phyloP scores from a whole-genome alignment of 2,113 vertebrate species.

The Thamnophis sirtalis region DNA sequence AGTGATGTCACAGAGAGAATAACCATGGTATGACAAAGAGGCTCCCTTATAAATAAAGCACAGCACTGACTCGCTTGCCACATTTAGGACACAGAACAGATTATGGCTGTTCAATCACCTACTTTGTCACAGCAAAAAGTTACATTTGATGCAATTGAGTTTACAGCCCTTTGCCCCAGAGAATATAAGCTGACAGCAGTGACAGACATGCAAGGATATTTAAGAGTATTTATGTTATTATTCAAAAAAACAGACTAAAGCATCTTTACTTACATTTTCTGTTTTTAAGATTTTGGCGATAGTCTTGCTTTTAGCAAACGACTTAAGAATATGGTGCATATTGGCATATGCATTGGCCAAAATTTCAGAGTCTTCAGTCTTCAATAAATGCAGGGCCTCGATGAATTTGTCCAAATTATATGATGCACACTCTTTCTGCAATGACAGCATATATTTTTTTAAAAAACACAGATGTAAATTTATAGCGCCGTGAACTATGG shows the following conservation, averaged over 20 bases:
- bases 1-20: neutral
- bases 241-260: neutral
- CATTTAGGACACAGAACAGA: neutral
- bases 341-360: accelerated
- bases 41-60: neutral
- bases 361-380: neutral
- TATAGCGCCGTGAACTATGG: neutral
- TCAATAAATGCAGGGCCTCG: neutral
- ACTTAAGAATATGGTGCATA: accelerated
- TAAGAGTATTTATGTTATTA: neutral
- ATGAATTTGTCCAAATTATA: neutral
- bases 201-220: neutral
- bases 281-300: accelerated
- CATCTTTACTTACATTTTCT: neutral
- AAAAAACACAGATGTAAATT: neutral
- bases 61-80: neutral
- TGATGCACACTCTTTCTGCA: neutral
- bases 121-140: neutral
- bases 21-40: neutral
- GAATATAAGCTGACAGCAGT: neutral
- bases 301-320: neutral
- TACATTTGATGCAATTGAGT: neutral
- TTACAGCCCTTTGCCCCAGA: neutral
- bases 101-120: neutral
- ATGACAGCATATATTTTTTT: neutral